A percentile compares a stretch with the other conserved stretches of the same genome.
These are phyloP conservation scores for Zootoca vivipara DNA, from an alignment of 2,113 vertebrate genomes.

Conservation along the genomic window DNA sequence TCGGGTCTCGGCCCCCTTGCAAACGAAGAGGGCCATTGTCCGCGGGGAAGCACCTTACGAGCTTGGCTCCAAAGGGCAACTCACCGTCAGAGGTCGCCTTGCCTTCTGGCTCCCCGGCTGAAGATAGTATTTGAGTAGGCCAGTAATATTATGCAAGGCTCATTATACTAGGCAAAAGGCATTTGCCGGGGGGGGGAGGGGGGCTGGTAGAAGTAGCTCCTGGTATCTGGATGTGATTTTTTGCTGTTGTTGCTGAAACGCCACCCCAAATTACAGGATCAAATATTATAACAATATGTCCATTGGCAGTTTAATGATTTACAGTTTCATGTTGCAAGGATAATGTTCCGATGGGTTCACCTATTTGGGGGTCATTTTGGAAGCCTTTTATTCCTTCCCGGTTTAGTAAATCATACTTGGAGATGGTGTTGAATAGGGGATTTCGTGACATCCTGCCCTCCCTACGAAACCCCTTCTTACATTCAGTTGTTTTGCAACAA, in stretches of 20 bases:
- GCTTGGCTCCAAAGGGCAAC: slow-evolving; percentile 55
- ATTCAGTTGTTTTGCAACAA: slow-evolving; percentile 66
- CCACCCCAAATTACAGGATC: slow-evolving; percentile 80
- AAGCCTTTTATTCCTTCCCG: slow-evolving; percentile 50
- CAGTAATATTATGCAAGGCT: slow-evolving; percentile 69
- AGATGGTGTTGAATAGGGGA: slow-evolving; percentile 57
- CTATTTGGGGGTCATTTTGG: slow-evolving; percentile 72
- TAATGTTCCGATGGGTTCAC: slow-evolving; percentile 75
- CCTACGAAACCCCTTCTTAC: slow-evolving; percentile 72
- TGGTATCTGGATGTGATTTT: slow-evolving; percentile 78
- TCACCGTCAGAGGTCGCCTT: slow-evolving; percentile 57
- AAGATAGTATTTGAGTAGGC: slow-evolving; percentile 70
- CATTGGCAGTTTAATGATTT: slow-evolving; percentile 83
- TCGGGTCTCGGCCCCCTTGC: slow-evolving; percentile 66
- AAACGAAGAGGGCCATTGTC: slow-evolving; percentile 64
- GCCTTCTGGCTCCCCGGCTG: slow-evolving; percentile 64
- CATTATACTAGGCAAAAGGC: slow-evolving; percentile 47
- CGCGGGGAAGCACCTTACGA: slow-evolving; percentile 62
- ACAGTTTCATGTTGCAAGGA: slow-evolving; percentile 75
- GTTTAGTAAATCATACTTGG: slow-evolving; percentile 58
- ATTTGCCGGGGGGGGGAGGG: slow-evolving; percentile 59
- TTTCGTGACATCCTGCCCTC: slow-evolving; percentile 71
- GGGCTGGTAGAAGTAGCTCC: slow-evolving; percentile 26
- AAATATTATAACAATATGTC: slow-evolving; percentile 78
- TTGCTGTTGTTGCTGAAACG: slow-evolving; percentile 68